phyloP scores from a whole-genome alignment of 2,113 vertebrate species.

The Ptilonorhynchus violaceus region DNA sequence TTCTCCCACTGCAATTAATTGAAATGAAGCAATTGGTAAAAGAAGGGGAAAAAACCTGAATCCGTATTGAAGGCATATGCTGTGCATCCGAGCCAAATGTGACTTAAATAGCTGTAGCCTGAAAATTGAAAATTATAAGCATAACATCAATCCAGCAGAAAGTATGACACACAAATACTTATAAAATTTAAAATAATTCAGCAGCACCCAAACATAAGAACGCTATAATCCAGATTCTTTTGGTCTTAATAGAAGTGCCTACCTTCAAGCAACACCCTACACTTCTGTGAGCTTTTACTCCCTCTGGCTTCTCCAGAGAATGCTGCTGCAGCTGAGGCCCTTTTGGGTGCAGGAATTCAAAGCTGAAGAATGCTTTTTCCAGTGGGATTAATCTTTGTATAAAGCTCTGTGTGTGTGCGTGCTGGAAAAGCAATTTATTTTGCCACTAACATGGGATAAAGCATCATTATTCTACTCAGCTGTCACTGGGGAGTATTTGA shows the following conservation, averaged over 20 bases:
- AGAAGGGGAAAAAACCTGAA: neutral
- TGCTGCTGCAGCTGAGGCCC: neutral
- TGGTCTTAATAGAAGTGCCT: neutral
- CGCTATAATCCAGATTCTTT: neutral
- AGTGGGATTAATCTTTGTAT: conserved; percentile 19
- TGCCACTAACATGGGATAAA: neutral
- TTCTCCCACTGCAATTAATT: neutral
- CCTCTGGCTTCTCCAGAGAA: neutral
- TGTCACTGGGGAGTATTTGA: neutral
- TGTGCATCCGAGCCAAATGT: neutral
- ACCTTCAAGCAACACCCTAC: neutral
- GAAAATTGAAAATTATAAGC: neutral
- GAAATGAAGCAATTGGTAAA: neutral
- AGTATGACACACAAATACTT: neutral
- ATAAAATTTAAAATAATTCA: neutral
- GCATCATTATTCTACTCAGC: neutral
- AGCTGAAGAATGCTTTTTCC: neutral
- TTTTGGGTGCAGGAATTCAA: neutral
- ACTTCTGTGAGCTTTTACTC: neutral
- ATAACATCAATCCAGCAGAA: neutral
- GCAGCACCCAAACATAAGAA: neutral
- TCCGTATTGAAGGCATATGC: neutral
- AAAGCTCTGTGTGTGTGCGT: neutral
- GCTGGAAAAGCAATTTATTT: conserved; percentile 41
- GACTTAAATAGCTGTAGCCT: neutral